Evolutionary conservation across 2,888 invertebrate species (phyloP).

Genomic region (Neoaliturus tenellus): DNA sequence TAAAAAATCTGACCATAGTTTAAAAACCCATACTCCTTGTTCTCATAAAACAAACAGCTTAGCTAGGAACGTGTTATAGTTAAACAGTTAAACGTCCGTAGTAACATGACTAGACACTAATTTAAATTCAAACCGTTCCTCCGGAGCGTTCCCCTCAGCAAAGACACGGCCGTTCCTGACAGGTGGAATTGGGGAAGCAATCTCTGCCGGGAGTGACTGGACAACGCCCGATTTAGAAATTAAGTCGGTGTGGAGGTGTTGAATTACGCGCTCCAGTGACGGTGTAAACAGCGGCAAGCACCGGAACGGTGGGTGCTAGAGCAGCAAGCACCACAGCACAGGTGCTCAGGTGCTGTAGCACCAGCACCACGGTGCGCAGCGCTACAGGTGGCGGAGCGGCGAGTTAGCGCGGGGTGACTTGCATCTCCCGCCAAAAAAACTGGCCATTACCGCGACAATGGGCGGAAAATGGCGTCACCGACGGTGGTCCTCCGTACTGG

Average conservation of each 20-base stretch:
- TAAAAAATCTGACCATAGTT: no score
- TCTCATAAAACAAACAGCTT: no score
- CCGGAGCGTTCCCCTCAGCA: neutral
- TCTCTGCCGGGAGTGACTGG: slow-evolving; percentile 29
- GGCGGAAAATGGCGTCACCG: slow-evolving; percentile 41
- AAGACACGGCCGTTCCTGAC: neutral
- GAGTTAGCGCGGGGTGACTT: slow-evolving; percentile 45
- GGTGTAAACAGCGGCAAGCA: slow-evolving; percentile 38
- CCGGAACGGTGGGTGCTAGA: slow-evolving; percentile 19
- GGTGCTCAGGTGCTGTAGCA: neutral
- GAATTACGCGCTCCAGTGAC: slow-evolving; percentile 51
- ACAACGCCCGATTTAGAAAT: slow-evolving; percentile 53
- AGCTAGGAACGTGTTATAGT: no score
- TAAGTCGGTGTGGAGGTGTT: slow-evolving; percentile 50
- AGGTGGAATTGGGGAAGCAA: neutral
- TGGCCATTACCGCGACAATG: slow-evolving; percentile 44
- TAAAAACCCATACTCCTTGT: no score
- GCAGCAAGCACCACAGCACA: neutral
- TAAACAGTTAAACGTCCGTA: no score
- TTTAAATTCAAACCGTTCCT: no score
- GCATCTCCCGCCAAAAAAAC: slow-evolving; percentile 36
- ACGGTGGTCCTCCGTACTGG: neutral
- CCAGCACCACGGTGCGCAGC: neutral
- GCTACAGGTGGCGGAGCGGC: neutral
- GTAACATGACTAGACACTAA: no score